Evolutionary conservation across 2,888 invertebrate species (phyloP).

Genomic region (Enchytraeus crypticus): DNA sequence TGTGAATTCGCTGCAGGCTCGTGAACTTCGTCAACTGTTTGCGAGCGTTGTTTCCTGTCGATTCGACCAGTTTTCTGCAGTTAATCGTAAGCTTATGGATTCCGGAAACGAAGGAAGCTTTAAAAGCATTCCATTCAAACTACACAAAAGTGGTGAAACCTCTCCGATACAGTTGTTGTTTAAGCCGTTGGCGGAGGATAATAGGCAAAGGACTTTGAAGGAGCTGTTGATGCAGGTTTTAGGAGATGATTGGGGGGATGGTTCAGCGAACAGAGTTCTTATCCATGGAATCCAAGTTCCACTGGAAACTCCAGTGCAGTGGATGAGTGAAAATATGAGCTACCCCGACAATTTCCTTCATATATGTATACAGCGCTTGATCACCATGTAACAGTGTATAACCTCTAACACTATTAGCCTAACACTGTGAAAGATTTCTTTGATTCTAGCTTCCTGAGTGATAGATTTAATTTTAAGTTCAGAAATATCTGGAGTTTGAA

Average conservation of each 20-base stretch:
- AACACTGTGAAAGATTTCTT: too few relatives aligned
- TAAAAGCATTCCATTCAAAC: conserved; percentile 43
- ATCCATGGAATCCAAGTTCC: conserved; percentile 86
- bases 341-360: conserved; percentile 98
- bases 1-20: conserved; percentile 58
- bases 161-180: conserved; percentile 67
- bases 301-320: conserved; percentile 79
- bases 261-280: too few relatives aligned
- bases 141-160: conserved; percentile 54
- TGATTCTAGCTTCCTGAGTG: too few relatives aligned
- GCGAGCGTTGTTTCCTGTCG: conserved; percentile 61
- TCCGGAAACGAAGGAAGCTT: conserved; percentile 38
- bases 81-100: conserved; percentile 91
- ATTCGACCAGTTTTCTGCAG: conserved; percentile 98
- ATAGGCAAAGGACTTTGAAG: conserved; percentile 62
- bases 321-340: conserved; percentile 94
- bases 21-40: conserved; percentile 86
- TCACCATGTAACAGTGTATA: too few relatives aligned
- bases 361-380: conserved; percentile 53
- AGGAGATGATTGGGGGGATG: too few relatives aligned
- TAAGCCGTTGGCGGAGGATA: conserved; percentile 66
- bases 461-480: too few relatives aligned
- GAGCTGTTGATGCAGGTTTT: conserved; percentile 56
- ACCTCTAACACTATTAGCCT: too few relatives aligned
- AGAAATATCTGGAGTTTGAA: too few relatives aligned